Evolutionary conservation across 2,113 vertebrate genomes (phyloP).

Genomic region (Montifringilla adamsi): DNA sequence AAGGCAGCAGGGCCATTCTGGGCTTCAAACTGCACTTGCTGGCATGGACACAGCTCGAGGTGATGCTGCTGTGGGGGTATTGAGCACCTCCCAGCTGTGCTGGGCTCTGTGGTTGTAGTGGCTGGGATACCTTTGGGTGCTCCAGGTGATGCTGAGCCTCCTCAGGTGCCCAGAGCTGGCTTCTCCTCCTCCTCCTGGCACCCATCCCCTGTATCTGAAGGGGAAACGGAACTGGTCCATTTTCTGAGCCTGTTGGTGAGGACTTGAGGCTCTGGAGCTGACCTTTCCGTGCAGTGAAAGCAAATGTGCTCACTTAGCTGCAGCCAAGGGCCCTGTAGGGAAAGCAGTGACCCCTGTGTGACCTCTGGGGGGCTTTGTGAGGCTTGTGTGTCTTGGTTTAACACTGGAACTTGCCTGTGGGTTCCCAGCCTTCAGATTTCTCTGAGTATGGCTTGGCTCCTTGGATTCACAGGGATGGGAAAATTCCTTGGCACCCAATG

Average conservation of each 20-base stretch:
- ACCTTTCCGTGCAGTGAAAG: background rate
- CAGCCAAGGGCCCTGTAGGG: background rate
- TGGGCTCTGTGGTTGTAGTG: background rate
- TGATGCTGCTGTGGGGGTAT: accelerated
- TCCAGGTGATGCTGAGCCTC: background rate
- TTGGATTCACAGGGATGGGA: background rate
- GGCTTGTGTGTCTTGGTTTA: background rate
- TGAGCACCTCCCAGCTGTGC: background rate
- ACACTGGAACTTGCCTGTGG: background rate
- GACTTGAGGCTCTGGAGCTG: background rate
- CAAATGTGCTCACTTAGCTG: background rate
- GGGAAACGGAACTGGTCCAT: background rate
- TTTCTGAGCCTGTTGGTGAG: background rate
- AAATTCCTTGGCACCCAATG: background rate
- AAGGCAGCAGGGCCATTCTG: background rate
- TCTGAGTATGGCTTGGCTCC: background rate
- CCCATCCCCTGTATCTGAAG: background rate
- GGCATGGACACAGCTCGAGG: background rate
- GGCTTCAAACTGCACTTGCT: no score
- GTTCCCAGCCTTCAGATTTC: background rate
- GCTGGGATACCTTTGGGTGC: background rate
- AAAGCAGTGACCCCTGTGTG: background rate
- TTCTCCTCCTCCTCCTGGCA: background rate
- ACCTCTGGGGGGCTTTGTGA: background rate
- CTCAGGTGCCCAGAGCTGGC: background rate